phyloP scores from a whole-genome alignment of 2,113 vertebrate genomes.

The Lutjanus erythropterus region DNA sequence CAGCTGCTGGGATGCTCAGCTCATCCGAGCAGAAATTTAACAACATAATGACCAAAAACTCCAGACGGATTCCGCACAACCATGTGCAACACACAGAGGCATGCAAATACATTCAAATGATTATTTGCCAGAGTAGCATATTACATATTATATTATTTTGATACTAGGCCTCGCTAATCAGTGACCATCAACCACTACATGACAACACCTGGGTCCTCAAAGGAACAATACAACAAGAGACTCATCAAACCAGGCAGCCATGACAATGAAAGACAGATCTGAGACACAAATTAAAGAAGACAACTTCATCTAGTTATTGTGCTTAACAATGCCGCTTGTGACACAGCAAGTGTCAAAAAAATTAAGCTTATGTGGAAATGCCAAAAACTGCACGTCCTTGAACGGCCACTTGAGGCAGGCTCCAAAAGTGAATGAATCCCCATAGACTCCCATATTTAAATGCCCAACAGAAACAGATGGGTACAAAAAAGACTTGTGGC shows the following conservation, averaged over 20 bases:
- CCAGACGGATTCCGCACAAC: conserved; percentile 48
- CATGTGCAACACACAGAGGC: conserved; percentile 19
- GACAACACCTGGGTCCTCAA: conserved; percentile 18
- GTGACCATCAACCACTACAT: background rate
- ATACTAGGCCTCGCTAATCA: conserved; percentile 5
- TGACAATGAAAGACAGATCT: conserved; percentile 18
- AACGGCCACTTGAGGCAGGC: too few species aligned
- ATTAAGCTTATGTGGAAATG: too few species aligned
- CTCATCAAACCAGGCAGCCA: conserved; percentile 18
- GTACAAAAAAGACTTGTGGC: too few species aligned
- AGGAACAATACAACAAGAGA: conserved; percentile 1
- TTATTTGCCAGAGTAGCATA: background rate
- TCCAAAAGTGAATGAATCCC: too few species aligned
- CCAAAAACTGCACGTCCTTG: too few species aligned
- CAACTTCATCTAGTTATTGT: conserved; percentile 18
- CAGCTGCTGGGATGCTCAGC: conserved; percentile 72
- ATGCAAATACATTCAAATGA: conserved; percentile 14
- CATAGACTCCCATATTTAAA: too few species aligned
- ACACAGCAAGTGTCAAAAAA: too few species aligned
- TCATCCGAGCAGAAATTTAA: conserved; percentile 74
- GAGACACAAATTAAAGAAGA: conserved; percentile 12
- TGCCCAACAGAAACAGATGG: too few species aligned
- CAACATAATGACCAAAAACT: conserved; percentile 67
- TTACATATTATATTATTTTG: background rate
- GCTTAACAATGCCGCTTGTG: background rate